These are phyloP conservation scores for Palaemon carinicauda DNA, from an alignment of 1,140 invertebrate species.

Conservation along the genomic window DNA sequence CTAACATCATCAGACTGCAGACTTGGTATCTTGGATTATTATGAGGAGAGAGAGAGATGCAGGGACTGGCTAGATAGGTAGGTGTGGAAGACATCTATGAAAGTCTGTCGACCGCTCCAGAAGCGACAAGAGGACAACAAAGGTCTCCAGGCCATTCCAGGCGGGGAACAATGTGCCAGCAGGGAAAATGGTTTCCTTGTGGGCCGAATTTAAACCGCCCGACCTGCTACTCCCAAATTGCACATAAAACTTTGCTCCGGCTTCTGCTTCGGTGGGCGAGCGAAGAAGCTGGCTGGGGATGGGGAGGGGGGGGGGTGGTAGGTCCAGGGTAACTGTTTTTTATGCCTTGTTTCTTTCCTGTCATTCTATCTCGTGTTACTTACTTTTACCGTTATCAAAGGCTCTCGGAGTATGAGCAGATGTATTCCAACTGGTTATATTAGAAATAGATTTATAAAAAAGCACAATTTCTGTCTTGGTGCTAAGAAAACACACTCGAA, in stretches of 20 bases:
- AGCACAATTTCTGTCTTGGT: no score
- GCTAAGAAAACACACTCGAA: no score
- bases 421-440: no score
- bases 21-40: no score
- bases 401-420: no score
- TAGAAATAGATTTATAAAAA: no score
- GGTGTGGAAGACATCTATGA: neutral
- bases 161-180: constrained; percentile 47
- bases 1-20: no score
- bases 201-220: constrained; percentile 52
- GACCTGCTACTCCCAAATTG: constrained; percentile 49
- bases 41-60: neutral
- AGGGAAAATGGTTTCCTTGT: constrained; percentile 53
- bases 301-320: neutral
- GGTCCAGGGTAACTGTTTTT: neutral
- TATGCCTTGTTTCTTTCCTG: neutral
- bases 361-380: neutral
- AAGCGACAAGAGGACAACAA: constrained; percentile 31
- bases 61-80: neutral
- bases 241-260: constrained; percentile 52
- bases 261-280: neutral
- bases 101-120: neutral
- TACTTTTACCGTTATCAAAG: neutral
- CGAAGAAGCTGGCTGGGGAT: neutral
- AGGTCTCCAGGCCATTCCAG: neutral